Conservation (phyloP, 2,113 vertebrate species). For the Otolemur garnettii region DNA sequence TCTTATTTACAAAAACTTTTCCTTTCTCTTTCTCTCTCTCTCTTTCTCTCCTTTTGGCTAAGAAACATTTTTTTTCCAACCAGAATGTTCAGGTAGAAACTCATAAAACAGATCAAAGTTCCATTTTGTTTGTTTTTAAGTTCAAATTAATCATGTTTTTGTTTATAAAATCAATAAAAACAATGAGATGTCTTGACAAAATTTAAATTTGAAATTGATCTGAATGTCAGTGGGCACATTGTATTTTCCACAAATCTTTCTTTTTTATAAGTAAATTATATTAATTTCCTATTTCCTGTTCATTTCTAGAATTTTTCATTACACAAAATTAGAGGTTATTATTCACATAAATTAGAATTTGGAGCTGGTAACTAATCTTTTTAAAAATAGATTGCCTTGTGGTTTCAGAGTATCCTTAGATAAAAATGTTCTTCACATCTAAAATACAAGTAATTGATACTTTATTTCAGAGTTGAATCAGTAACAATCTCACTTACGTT, state of each 20-base stretch:
- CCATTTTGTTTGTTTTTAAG: constrained; percentile 19
- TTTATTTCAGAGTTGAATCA: constrained; percentile 1
- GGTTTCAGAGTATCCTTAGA: constrained; percentile 32
- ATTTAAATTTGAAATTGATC: neutral
- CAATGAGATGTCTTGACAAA: neutral
- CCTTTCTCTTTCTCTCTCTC: no score
- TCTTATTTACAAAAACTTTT: neutral
- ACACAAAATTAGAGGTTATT: neutral
- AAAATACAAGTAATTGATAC: constrained; percentile 39
- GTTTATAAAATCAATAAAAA: constrained; percentile 44
- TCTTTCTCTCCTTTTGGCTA: neutral
- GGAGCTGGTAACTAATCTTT: constrained; percentile 26
- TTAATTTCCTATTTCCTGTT: constrained; percentile 7
- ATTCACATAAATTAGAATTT: neutral
- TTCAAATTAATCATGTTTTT: constrained; percentile 10
- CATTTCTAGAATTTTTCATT: constrained; percentile 35
- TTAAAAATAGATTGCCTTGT: constrained; percentile 31
- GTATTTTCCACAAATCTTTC: neutral
- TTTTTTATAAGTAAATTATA: constrained; percentile 26
- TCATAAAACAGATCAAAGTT: neutral
- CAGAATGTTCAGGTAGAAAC: neutral
- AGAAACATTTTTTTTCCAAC: neutral
- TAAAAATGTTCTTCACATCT: constrained; percentile 9
- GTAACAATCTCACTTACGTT: neutral
- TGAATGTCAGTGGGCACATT: neutral